Base-by-base conservation (phyloP, 2,888 invertebrate species). In the Euplagia quadripunctaria region DNA sequence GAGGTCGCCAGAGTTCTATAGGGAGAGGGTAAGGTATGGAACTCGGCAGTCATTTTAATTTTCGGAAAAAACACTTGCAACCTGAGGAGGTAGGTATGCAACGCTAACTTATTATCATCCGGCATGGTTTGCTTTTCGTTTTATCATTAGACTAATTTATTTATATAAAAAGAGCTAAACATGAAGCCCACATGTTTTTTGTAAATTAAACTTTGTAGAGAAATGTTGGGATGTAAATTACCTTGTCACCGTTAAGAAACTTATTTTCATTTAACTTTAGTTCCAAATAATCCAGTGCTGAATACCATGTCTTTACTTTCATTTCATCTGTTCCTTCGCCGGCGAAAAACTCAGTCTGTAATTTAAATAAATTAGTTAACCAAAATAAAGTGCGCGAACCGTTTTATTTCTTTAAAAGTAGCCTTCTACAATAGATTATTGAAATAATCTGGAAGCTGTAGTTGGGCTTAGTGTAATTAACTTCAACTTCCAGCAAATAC, bases 191-290 rank as follows among this genome's bases (percentile, higher is more conserved):
- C n/a, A n/a, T n/a, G n/a, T n/a, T 31, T 31, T 31, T 31, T 31
- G 31, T 31, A 31, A 31, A 31, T 31, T 46, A 46, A 46, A 46
- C 43, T 8, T 46, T 14, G 20, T 20, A 4, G 6, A 61, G 12
- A 31, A 31, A 14, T 61, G 12, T 61, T 61, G 14, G 11, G 20
- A 1, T 14, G 20, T 20, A 20, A 61, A 0, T 73, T 80, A 96
- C 96, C 89, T 92, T 82, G 46, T 93, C 86, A 6, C 91, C 93
- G 12, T 90, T 87, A 16, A 96, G 82, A 93, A 93, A 96, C 49
- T 71, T 71, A 49, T 85, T 80, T 49, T 84, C 76, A 11, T 69
- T 79, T 43, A 96, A 85, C 64, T 82, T 85, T 8, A 78, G 42
- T 75, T 96, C 93, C 73, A 96, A 87, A 76, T 91, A 85, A 77